Percentiles rank a stretch among this genome's conserved stretches.
Conservation (phyloP, 1,140 invertebrate species). For the Polyergus mexicanus region DNA sequence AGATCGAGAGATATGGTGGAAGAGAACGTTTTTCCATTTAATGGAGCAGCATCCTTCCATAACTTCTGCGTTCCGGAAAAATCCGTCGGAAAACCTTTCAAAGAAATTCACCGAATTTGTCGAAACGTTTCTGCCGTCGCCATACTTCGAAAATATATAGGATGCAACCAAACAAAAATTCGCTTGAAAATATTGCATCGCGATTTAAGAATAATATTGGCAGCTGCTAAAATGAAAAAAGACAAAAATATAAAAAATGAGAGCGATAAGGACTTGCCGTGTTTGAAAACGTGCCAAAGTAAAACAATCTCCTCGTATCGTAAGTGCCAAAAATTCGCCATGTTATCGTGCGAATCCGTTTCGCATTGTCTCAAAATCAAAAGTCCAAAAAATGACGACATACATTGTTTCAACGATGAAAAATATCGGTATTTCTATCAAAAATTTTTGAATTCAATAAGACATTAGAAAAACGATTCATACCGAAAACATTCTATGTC, state of each 20-base stretch:
- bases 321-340: slow-evolving; percentile 21
- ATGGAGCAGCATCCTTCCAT: slow-evolving; percentile 60
- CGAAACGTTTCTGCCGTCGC: slow-evolving; percentile 42
- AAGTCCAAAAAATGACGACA: not conserved
- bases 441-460: not conserved
- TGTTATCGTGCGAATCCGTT: slow-evolving; percentile 25
- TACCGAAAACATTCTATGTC: not conserved
- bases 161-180: slow-evolving; percentile 46
- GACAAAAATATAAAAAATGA: slow-evolving; percentile 19
- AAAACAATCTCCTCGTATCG: slow-evolving; percentile 6
- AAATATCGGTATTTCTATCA: not conserved
- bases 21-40: slow-evolving; percentile 65
- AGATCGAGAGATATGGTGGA: slow-evolving; percentile 53
- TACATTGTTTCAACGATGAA: not conserved
- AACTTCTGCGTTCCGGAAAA: slow-evolving; percentile 50
- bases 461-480: not conserved
- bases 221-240: not conserved
- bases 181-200: slow-evolving; percentile 11
- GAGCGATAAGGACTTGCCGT: not conserved
- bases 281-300: slow-evolving; percentile 44
- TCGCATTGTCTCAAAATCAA: slow-evolving; percentile 19
- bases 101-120: slow-evolving; percentile 57
- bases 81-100: slow-evolving; percentile 42
- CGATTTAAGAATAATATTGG: slow-evolving; percentile 42
- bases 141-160: slow-evolving; percentile 27